Percentiles rank a stretch among this genome's conserved stretches.
Conservation (phyloP, 2,113 vertebrate species). For the Leptobrachium ailaonicum region DNA sequence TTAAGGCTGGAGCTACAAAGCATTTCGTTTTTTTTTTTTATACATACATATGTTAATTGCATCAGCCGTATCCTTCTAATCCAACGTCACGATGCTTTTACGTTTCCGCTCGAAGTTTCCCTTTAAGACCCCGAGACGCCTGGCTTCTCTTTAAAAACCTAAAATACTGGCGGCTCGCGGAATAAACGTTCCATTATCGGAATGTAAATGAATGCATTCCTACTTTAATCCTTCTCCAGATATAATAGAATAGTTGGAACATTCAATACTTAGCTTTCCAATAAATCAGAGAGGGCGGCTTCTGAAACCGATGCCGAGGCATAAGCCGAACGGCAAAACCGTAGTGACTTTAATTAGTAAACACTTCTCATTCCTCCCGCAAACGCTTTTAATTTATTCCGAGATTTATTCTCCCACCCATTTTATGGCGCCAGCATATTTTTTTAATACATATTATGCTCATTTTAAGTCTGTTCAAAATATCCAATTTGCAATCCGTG, state of each 20-base stretch:
- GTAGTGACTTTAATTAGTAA: slow-evolving; percentile 29
- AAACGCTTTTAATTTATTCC: slow-evolving; percentile 40
- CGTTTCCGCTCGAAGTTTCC: no score
- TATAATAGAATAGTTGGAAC: slow-evolving; percentile 5
- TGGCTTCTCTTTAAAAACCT: no score
- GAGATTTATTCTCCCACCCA: slow-evolving; percentile 41
- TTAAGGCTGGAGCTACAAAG: no score
- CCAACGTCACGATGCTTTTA: no score
- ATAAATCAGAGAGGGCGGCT: slow-evolving; percentile 19
- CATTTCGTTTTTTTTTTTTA: no score
- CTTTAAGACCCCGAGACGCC: no score
- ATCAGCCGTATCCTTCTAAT: no score
- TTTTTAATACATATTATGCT: slow-evolving; percentile 29
- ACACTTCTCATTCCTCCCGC: slow-evolving; percentile 26
- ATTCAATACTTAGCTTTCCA: slow-evolving; percentile 15
- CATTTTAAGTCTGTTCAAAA: slow-evolving; percentile 54
- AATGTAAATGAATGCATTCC: not conserved
- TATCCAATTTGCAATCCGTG: slow-evolving; percentile 30
- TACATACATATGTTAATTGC: no score
- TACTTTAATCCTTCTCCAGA: not conserved
- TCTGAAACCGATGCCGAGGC: slow-evolving; percentile 1
- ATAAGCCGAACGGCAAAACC: not conserved
- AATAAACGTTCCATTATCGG: not conserved
- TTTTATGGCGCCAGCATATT: slow-evolving; percentile 34
- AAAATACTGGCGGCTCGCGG: no score